These are phyloP conservation scores for Chlamydotis undulata DNA, from an alignment of 2,113 vertebrate species.

Conservation along the genomic window DNA sequence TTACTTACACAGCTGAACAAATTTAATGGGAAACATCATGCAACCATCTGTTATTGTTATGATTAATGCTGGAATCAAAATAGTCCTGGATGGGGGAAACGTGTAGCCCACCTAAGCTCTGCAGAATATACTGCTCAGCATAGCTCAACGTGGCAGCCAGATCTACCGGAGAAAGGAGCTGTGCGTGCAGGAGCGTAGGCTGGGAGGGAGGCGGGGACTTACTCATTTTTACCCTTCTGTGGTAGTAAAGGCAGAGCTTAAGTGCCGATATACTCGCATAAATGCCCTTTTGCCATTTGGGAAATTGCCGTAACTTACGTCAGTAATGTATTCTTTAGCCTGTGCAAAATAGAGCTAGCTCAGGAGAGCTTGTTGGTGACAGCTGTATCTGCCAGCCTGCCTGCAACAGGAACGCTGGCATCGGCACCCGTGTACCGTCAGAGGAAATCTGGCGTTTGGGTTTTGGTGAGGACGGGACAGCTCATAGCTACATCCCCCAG, in stretches of 20 bases:
- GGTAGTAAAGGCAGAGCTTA: neutral
- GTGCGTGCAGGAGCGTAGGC: neutral
- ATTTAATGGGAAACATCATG: neutral
- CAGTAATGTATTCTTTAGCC: neutral
- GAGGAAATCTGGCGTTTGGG: neutral
- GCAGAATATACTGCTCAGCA: neutral
- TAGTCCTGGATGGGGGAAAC: neutral
- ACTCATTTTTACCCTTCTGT: neutral
- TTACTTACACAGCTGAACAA: neutral
- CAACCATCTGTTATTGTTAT: neutral
- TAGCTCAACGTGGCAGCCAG: neutral
- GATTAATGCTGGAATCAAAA: neutral
- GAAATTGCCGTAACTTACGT: neutral
- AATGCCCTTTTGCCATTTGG: neutral
- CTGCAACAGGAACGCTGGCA: neutral
- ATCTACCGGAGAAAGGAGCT: neutral
- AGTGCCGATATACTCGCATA: neutral
- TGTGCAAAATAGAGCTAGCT: neutral
- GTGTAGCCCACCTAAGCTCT: neutral
- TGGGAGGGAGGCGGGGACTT: neutral
- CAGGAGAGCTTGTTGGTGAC: neutral
- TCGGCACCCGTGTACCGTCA: neutral
- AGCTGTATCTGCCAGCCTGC: neutral
- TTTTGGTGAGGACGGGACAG: neutral
- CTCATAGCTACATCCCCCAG: neutral